phyloP scores from a whole-genome alignment of 2,888 invertebrate species.

The Chrysotoxum bicinctum region DNA sequence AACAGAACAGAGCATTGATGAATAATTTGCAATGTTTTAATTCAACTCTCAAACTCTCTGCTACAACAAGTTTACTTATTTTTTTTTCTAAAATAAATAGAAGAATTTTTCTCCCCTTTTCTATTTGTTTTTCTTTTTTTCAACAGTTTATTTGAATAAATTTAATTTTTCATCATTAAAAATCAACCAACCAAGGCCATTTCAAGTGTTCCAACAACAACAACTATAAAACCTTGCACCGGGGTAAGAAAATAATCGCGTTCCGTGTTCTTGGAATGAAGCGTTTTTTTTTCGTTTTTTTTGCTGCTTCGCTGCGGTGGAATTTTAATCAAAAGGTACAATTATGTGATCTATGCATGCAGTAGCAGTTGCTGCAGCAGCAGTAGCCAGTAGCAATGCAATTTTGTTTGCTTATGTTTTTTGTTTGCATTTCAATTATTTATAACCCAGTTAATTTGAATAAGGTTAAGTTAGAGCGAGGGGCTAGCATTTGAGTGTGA shows the following conservation, averaged over 20 bases:
- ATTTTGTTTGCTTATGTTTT: constrained; percentile 25
- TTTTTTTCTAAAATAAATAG: constrained; percentile 5
- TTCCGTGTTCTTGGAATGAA: constrained; percentile 21
- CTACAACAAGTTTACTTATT: not conserved
- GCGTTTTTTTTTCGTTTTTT: not conserved
- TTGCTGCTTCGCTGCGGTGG: not conserved
- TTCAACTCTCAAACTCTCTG: constrained; percentile 4
- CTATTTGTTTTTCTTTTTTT: constrained; percentile 42
- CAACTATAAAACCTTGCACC: not conserved
- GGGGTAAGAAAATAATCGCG: constrained; percentile 23
- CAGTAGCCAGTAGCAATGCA: constrained; percentile 23
- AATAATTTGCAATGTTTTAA: constrained; percentile 30
- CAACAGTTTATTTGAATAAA: constrained; percentile 48
- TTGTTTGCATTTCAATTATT: constrained; percentile 68
- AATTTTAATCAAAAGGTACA: constrained; percentile 27
- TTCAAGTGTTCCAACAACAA: constrained; percentile 42
- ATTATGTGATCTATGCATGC: constrained; percentile 38
- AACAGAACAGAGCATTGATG: not conserved
- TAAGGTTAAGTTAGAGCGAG: constrained; percentile 11
- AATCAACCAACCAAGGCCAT: constrained; percentile 54
- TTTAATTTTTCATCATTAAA: constrained; percentile 45
- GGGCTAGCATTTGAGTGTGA: not conserved
- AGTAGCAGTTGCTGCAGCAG: not conserved
- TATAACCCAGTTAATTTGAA: constrained; percentile 72
- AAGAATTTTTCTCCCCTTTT: constrained; percentile 3